Conservation (phyloP, 2,888 invertebrate genomes). For the Pollenia labialis region DNA sequence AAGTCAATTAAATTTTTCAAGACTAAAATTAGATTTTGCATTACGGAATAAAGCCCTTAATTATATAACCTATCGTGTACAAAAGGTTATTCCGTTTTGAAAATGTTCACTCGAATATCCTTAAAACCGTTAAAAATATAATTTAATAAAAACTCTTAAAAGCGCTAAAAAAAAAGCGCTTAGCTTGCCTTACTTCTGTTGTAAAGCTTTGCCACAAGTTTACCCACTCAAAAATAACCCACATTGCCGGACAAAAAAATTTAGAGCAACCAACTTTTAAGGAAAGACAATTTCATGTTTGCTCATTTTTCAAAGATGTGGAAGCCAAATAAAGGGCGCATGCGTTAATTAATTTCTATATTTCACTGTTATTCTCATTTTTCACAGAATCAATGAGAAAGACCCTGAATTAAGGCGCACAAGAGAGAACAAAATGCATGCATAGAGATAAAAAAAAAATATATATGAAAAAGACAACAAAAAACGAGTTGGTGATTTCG, state of each 20-base stretch:
- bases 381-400: neutral
- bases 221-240: slow-evolving; percentile 59
- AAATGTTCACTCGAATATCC: neutral
- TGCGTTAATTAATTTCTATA: slow-evolving; percentile 63
- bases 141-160: no score
- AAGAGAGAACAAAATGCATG: neutral
- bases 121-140: no score
- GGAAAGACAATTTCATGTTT: slow-evolving; percentile 27
- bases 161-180: slow-evolving; percentile 21
- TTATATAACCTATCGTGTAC: no score
- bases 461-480: slow-evolving; percentile 8
- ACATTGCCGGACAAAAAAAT: slow-evolving; percentile 56
- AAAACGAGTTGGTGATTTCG: slow-evolving; percentile 62
- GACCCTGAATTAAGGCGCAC: neutral
- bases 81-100: no score
- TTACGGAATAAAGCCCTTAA: no score
- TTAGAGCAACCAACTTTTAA: slow-evolving; percentile 60
- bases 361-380: slow-evolving; percentile 4
- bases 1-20: no score
- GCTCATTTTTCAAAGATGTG: slow-evolving; percentile 38
- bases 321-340: slow-evolving; percentile 41
- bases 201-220: slow-evolving; percentile 49
- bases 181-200: neutral
- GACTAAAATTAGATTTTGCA: no score
- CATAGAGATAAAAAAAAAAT: neutral